Base-by-base conservation (phyloP, 2,888 invertebrate genomes). In the Hipparchia semele region DNA sequence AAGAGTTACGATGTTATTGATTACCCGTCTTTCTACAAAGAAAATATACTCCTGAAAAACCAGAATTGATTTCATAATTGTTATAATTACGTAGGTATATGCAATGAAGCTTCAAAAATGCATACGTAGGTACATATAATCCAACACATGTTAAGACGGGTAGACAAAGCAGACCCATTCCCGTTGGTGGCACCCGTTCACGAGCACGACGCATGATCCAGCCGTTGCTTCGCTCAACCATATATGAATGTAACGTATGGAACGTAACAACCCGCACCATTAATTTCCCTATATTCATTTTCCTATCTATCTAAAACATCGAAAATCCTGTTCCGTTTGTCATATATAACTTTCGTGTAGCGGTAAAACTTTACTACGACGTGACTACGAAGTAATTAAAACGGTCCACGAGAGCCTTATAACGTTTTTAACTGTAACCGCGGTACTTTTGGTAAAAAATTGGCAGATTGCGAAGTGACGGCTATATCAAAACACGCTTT, bases 331-430 rank as follows among this genome's bases (percentile, higher is more conserved):
- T 62, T 68, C 54, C 64, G 61, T 69, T 61, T 51, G 73, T 68
- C 65, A 88, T 39, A 39, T 86, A 89, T 92, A 90, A 90, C 91
- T 91, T 91, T 91, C 90, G 84, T 82, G 84, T 87, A 93, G 90
- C 93, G 89, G 92, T 91, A 87, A 79, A 54, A 86, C 81, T 85
- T 88, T 88, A 89, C 89, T 88, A 87, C 87, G 84, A 86, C 88
- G 86, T 87, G 88, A 87, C 90, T 88, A 87, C 88, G 86, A 89
- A 89, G 90, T 90, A 91, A 93, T 93, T 92, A 92, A 92, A 93
- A 92, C 92, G 92, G 92, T 89, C 80, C 84, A 82, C 80, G 80
- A 84, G 86, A 84, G 83, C 86, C 84, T 84, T 83, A 82, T 81
- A 83, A 83, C 84, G 82, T 83, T 86, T 85, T 90, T 89, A 90